Base-by-base conservation (phyloP, 2,797 vertebrate genomes). In the Todus mexicanus region DNA sequence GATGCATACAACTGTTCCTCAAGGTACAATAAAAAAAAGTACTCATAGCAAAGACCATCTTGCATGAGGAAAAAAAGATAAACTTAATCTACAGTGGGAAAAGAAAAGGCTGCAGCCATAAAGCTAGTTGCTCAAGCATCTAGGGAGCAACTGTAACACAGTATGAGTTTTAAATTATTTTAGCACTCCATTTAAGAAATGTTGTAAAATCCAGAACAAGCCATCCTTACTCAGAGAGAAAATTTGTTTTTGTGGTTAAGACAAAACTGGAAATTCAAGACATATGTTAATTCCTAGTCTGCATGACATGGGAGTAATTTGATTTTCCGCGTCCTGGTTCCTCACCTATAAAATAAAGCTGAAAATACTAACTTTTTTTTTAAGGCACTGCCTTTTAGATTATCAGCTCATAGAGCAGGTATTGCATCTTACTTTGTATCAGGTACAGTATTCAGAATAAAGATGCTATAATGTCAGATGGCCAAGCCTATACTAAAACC, bases 261-360 rank as follows among this genome's bases (percentile, higher is more conserved):
- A 73, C 2, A 5, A 83, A 92, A 89, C 84, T 87, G 74, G 81
- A 90, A 89, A 94, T 80, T 95, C 85, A 90, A 93, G 89, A 76
- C 16, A 48, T 48, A 23, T 81, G 75, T 87, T 92, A 95, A 95
- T 92, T 94, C 71, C 79, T 79, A 72, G 76, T 61, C 87, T 92
- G 82, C 48, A 64, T 68, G 82, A 92, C 79, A 87, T 48, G 43
- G 65, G 68, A 94, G 74, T 59, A 69, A 91, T 85, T 72, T 83
- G 60, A 85, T 74, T 93, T 53, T 50, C 61, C 83, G 22, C 68
- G 73, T 73, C 79, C 60, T 42, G 84, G 90, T 84, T 94, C 59
- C 69, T 87, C 63, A 92, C 12, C 45, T 92, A 47, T 26, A 83
- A 90, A 88, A 81, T 45, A 70, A 77, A 81, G 57, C 79, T 92